A percentile compares a stretch with the other conserved stretches of the same genome.
phyloP scores from a whole-genome alignment of 1,140 invertebrate genomes.

The Musca vetustissima region DNA sequence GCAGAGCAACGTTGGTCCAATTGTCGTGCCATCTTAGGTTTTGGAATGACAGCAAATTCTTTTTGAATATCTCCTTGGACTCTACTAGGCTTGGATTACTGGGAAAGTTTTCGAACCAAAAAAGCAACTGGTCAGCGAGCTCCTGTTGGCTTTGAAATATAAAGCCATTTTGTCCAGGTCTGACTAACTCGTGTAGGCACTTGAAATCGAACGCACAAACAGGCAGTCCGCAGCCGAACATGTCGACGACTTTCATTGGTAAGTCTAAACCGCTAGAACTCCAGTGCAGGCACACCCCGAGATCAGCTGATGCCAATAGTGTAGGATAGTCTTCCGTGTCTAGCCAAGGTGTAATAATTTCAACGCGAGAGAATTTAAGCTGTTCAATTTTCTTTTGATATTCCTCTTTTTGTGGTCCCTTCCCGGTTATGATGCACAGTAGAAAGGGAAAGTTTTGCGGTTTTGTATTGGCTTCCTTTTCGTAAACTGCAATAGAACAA shows the following conservation, averaged over 20 bases:
- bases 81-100: slow-evolving; percentile 62
- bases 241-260: slow-evolving; percentile 99
- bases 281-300: slow-evolving; percentile 93
- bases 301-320: slow-evolving; percentile 81
- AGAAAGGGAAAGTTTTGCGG: slow-evolving; percentile 68
- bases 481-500: slow-evolving; percentile 58
- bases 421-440: slow-evolving; percentile 92
- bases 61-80: slow-evolving; percentile 62
- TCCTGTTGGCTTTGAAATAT: slow-evolving; percentile 74
- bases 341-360: slow-evolving; percentile 90
- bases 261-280: slow-evolving; percentile 97
- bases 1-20: slow-evolving; percentile 71
- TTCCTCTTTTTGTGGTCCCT: slow-evolving; percentile 89
- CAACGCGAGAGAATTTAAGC: slow-evolving; percentile 75
- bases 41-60: slow-evolving; percentile 70
- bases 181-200: slow-evolving; percentile 81
- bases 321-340: slow-evolving; percentile 87
- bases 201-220: slow-evolving; percentile 78
- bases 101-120: slow-evolving; percentile 78
- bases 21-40: slow-evolving; percentile 77
- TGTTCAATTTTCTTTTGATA: slow-evolving; percentile 70
- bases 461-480: slow-evolving; percentile 55
- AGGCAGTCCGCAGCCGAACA: slow-evolving; percentile 96
- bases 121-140: slow-evolving; percentile 69
- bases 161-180: slow-evolving; percentile 80